Evolutionary conservation across 2,888 invertebrate genomes (phyloP), one percentile per base, ranked within the genome.

Genomic region (Byasa hedistus): DNA sequence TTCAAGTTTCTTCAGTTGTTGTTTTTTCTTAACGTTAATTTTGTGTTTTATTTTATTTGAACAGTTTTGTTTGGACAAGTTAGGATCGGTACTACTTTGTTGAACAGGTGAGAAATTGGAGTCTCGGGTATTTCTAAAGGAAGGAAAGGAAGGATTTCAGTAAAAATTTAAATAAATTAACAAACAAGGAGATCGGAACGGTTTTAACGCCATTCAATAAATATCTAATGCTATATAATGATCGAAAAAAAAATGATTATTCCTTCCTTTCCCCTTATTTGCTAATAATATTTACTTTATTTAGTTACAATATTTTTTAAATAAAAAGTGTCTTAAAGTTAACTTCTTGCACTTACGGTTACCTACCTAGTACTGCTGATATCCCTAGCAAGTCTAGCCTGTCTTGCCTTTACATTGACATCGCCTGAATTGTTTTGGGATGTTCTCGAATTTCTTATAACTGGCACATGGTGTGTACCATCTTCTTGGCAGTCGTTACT

Each of bases 231-330:
- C 69, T 66, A 72, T 51, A 21, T n/a, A 21, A 21, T 54, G 7
- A 52, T 19, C 21, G 72, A 69, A 57, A 71, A 69, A 24, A 66
- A 63, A 67, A 69, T 69, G 64, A 22, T 61, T 61, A 60, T 66
- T 77, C 82, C 90, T 89, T 91, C 91, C 91, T 91, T 91, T 90
- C 91, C 91, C 91, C 91, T 91, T 87, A 90, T 91, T 91, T 88
- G 88, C 79, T 85, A 62, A 68, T 64, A 65, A 52, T n/a, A n/a
- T 55, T 52, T 3, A 27, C 27, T 39, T 52, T 69, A 61, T 8
- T 58, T 66, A n/a, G n/a, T n/a, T n/a, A n/a, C n/a, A n/a, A n/a
- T n/a, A n/a, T 10, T 57, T 17, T 19, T 15, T 57, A 22, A 21
- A 1, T 15, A 36, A 22, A 36, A 57, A 44, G n/a, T 3, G 22